Percentiles rank a stretch among this genome's conserved stretches.
phyloP scores from a whole-genome alignment of 2,797 vertebrate genomes.

The Ispidina picta region DNA sequence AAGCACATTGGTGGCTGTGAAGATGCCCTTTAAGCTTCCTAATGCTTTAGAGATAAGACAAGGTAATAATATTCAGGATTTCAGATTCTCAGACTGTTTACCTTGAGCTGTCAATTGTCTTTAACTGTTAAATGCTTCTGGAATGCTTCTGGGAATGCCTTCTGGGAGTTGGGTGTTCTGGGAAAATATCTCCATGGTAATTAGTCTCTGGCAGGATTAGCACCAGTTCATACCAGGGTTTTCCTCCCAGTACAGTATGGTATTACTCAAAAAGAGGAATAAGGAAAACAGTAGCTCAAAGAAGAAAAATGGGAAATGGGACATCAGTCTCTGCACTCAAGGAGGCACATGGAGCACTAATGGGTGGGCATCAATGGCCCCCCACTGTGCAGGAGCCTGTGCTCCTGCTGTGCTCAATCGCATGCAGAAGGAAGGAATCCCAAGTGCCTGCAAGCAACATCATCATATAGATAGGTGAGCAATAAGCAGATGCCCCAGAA shows the following conservation, averaged over 20 bases:
- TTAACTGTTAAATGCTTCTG: background rate
- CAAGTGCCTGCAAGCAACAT: background rate
- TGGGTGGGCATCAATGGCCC: too few species aligned
- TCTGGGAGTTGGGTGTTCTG: background rate
- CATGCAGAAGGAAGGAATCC: background rate
- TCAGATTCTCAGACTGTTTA: slow-evolving; percentile 5
- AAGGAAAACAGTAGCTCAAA: background rate
- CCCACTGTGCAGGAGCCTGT: accelerated
- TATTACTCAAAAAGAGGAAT: background rate
- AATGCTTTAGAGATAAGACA: background rate
- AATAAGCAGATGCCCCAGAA: background rate
- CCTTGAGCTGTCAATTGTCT: background rate
- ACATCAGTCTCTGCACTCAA: background rate
- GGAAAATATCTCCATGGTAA: background rate
- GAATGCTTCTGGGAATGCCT: background rate
- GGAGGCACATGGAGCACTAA: background rate
- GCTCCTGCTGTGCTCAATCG: background rate
- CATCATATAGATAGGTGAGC: background rate
- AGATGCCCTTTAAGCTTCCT: background rate
- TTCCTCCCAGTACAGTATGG: background rate
- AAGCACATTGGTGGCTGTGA: background rate
- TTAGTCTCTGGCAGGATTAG: background rate
- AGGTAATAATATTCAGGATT: background rate
- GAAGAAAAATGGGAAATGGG: background rate
- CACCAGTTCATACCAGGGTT: background rate